Evolutionary conservation across 2,113 vertebrate genomes (phyloP).

Genomic region (Mixornis gularis): DNA sequence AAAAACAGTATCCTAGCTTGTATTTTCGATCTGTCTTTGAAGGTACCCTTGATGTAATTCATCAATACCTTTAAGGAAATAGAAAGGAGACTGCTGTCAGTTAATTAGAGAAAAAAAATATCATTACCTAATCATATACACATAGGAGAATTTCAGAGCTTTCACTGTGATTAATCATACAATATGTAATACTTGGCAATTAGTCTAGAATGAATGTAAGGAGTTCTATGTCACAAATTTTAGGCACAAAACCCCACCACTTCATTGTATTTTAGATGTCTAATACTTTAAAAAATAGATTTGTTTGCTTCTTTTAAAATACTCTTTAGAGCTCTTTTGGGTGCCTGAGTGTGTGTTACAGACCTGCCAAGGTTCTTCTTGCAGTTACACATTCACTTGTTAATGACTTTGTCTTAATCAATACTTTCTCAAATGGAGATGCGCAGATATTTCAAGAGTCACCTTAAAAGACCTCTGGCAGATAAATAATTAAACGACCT

Average conservation of each 20-base stretch:
- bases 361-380: background rate
- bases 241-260: background rate
- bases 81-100: background rate
- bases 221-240: background rate
- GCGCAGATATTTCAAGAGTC: conserved; percentile 1
- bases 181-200: background rate
- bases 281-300: background rate
- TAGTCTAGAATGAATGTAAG: background rate
- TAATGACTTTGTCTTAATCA: conserved; percentile 60
- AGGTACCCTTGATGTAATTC: background rate
- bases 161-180: background rate
- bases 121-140: background rate
- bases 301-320: conserved; percentile 1
- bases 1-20: background rate
- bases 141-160: background rate
- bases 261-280: background rate
- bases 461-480: conserved; percentile 32
- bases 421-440: conserved; percentile 33
- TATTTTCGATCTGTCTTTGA: background rate
- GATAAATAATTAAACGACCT: conserved; percentile 45
- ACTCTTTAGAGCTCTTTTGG: background rate
- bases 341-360: background rate
- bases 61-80: background rate
- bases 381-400: conserved; percentile 5
- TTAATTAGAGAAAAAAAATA: background rate